phyloP scores from a whole-genome alignment of 2,797 vertebrate species.

The Smutsia temminckii region DNA sequence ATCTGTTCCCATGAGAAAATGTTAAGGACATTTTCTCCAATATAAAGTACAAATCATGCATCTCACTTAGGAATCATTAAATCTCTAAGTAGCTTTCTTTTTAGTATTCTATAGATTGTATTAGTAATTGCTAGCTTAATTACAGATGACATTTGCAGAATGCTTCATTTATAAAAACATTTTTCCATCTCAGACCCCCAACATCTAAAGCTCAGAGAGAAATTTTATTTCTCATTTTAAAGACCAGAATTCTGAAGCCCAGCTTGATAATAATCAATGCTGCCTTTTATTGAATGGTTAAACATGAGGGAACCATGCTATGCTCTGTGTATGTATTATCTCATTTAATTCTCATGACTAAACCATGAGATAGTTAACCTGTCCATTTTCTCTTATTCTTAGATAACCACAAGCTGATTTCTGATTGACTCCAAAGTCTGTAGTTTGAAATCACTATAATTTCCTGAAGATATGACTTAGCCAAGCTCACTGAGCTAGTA shows the following conservation, averaged over 20 bases:
- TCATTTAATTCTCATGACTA: constrained; percentile 16
- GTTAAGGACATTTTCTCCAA: background rate
- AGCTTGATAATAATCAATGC: background rate
- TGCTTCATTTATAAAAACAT: background rate
- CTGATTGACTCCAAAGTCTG: background rate
- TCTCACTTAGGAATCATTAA: background rate
- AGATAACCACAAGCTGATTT: background rate
- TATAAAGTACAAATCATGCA: background rate
- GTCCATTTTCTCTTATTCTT: background rate
- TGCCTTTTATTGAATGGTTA: constrained; percentile 31
- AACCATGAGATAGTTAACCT: background rate
- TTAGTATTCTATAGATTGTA: background rate
- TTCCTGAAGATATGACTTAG: background rate
- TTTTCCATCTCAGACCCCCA: background rate
- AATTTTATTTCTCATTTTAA: constrained; percentile 39
- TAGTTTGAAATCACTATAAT: background rate
- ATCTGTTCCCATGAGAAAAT: constrained; percentile 23
- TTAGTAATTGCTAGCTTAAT: constrained; percentile 25
- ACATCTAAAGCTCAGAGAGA: constrained; percentile 23
- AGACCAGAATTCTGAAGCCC: constrained; percentile 8
- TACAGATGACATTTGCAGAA: background rate
- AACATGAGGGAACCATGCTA: background rate
- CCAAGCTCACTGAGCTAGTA: background rate
- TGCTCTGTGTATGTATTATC: background rate
- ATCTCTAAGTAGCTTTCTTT: constrained; percentile 22